Evolutionary conservation across 2,888 invertebrate genomes (phyloP).

Genomic region (Cephus pygmeus): DNA sequence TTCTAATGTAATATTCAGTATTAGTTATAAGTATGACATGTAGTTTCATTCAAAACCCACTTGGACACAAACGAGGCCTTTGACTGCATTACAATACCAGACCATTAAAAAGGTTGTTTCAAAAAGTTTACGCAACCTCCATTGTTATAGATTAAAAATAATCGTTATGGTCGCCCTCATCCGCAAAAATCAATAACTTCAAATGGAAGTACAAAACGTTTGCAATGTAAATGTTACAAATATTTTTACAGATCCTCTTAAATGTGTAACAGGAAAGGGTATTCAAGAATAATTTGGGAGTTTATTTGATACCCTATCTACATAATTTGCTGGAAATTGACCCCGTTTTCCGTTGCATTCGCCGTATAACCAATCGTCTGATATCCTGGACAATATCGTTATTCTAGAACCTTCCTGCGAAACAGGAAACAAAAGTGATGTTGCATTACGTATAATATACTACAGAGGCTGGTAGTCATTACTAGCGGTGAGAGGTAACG

Average conservation of each 20-base stretch:
- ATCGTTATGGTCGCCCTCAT: too few species aligned
- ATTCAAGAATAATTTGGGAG: constrained; percentile 46
- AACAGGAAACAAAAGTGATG: constrained; percentile 18
- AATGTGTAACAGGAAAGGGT: not conserved
- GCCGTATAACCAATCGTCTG: constrained; percentile 83
- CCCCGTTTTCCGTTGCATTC: constrained; percentile 76
- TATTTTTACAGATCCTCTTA: not conserved
- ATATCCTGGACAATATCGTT: constrained; percentile 75
- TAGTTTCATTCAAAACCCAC: not conserved
- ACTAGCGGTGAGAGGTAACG: not conserved
- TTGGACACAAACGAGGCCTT: not conserved
- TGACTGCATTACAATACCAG: not conserved
- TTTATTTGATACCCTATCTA: constrained; percentile 71
- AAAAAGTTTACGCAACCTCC: not conserved
- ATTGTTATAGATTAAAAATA: not conserved
- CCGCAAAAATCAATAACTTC: too few species aligned
- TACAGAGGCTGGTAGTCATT: not conserved
- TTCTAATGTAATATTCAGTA: too few species aligned
- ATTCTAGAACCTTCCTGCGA: constrained; percentile 73
- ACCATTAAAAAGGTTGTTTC: not conserved
- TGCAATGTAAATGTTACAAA: constrained; percentile 9
- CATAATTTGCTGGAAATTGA: constrained; percentile 84
- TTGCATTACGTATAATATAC: not conserved
- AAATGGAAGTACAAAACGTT: constrained; percentile 8
- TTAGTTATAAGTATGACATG: not conserved